Percentiles rank a stretch among this genome's conserved stretches.
phyloP scores from a whole-genome alignment of 1,140 invertebrate genomes.

The Diorhabda carinulata region DNA sequence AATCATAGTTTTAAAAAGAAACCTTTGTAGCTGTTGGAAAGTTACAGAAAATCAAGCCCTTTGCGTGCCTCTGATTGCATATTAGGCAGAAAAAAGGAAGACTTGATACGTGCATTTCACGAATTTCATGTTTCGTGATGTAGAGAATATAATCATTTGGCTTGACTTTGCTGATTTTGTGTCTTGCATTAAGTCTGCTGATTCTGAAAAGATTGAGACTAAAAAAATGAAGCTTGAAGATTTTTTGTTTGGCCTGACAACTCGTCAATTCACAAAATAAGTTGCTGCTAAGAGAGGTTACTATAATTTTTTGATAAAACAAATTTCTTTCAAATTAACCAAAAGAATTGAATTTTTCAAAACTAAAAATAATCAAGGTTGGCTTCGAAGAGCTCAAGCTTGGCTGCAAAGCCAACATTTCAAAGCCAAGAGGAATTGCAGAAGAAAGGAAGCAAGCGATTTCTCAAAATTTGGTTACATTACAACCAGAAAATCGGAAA shows the following conservation, averaged over 20 bases:
- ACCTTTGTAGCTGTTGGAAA: not conserved
- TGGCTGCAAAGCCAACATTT: not conserved
- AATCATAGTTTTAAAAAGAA: constrained; percentile 4
- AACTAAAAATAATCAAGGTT: not conserved
- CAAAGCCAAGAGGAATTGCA: constrained; percentile 2
- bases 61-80: not conserved
- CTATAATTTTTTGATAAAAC: constrained; percentile 7
- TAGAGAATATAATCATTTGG: not conserved
- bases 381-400: not conserved
- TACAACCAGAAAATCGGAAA: constrained; percentile 1
- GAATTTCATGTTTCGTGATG: not conserved
- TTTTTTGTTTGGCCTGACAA: constrained; percentile 5
- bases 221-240: not conserved
- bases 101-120: constrained; percentile 8
- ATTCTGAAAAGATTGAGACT: not conserved
- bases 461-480: constrained; percentile 11
- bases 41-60: constrained; percentile 4
- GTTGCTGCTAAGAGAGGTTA: constrained; percentile 5
- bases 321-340: constrained; percentile 6
- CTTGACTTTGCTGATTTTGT: not conserved
- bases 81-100: constrained; percentile 6
- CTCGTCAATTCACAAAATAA: constrained; percentile 1
- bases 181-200: not conserved
- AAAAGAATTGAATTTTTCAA: not conserved
- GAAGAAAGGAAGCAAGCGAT: constrained; percentile 14